A percentile compares a stretch with the other conserved stretches of the same genome.
phyloP scores from a whole-genome alignment of 2,113 vertebrate species.

The Polypterus senegalus region DNA sequence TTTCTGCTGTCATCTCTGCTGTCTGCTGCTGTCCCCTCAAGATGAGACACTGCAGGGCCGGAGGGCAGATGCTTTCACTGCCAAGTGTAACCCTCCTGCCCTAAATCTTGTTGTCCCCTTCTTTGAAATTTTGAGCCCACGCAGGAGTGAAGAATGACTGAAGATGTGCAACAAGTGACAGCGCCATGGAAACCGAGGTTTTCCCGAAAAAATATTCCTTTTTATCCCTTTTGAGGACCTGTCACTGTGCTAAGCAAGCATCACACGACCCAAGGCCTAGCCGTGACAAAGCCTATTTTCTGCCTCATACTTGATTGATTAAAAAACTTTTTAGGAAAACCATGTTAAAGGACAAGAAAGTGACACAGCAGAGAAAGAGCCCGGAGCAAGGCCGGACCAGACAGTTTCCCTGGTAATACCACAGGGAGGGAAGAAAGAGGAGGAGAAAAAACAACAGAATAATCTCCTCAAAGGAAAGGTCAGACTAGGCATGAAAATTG shows the following conservation, averaged over 20 bases:
- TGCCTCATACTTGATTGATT: conserved; percentile 98
- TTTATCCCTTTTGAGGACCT: conserved; percentile 82
- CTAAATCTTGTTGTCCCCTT: conserved; percentile 56
- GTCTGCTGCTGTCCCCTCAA: conserved; percentile 40
- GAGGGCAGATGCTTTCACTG: conserved; percentile 63
- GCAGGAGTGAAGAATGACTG: conserved; percentile 62
- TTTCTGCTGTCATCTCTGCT: conserved; percentile 46
- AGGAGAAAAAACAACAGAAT: conserved; percentile 35
- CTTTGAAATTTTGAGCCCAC: conserved; percentile 63
- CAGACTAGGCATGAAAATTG: conserved; percentile 61
- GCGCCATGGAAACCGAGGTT: conserved; percentile 84
- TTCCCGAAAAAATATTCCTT: conserved; percentile 80
- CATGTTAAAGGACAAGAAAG: conserved; percentile 85
- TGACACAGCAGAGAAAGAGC: conserved; percentile 52
- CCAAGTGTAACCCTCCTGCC: conserved; percentile 41
- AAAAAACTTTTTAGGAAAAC: conserved; percentile 99
- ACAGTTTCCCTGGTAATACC: conserved; percentile 47
- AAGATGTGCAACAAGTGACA: conserved; percentile 70
- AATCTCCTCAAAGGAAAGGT: conserved; percentile 57
- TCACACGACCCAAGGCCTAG: conserved; percentile 80
- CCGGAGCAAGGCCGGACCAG: conserved; percentile 36
- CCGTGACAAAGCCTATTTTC: conserved; percentile 99
- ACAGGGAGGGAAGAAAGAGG: conserved; percentile 38
- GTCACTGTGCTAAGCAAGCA: conserved; percentile 81
- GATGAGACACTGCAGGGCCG: conserved; percentile 39